Conservation (phyloP, 30 jellyfish, hydroid and myxozoan species). For the Hydra vulgaris region DNA sequence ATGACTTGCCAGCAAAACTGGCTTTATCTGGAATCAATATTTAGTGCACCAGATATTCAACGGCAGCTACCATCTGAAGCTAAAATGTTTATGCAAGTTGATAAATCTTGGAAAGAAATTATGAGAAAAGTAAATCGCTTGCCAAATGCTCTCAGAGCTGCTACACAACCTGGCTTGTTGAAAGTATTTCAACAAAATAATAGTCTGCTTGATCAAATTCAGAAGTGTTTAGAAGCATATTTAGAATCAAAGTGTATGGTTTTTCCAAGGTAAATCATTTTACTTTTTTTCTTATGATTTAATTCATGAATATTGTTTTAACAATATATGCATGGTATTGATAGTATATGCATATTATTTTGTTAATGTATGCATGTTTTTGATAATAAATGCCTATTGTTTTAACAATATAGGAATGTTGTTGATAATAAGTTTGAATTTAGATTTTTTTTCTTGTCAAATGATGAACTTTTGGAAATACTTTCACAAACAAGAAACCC, state of each 20-base stretch:
- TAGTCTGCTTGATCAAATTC: conserved; percentile 87
- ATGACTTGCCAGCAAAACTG: conserved; percentile 92
- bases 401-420: too few species aligned
- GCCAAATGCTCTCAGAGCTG: conserved; percentile 97
- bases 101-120: conserved; percentile 96
- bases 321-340: too few species aligned
- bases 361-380: too few species aligned
- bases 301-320: too few species aligned
- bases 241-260: conserved; percentile 93
- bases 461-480: conserved; percentile 92
- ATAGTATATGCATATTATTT: too few species aligned
- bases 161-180: conserved; percentile 95
- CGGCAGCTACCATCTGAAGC: conserved; percentile 99
- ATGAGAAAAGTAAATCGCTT: conserved; percentile 90
- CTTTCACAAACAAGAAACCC: conserved; percentile 99
- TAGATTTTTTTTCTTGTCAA: conserved; percentile 87
- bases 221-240: conserved; percentile 95
- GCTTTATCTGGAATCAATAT: conserved; percentile 92
- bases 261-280: conserved; percentile 72
- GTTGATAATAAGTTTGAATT: too few species aligned
- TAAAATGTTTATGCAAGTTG: conserved; percentile 93
- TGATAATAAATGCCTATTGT: too few species aligned
- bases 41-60: conserved; percentile 98
- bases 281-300: conserved; percentile 68
- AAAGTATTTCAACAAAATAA: conserved; percentile 83